phyloP scores from a whole-genome alignment of 1,140 invertebrate species.

The Pantala flavescens region DNA sequence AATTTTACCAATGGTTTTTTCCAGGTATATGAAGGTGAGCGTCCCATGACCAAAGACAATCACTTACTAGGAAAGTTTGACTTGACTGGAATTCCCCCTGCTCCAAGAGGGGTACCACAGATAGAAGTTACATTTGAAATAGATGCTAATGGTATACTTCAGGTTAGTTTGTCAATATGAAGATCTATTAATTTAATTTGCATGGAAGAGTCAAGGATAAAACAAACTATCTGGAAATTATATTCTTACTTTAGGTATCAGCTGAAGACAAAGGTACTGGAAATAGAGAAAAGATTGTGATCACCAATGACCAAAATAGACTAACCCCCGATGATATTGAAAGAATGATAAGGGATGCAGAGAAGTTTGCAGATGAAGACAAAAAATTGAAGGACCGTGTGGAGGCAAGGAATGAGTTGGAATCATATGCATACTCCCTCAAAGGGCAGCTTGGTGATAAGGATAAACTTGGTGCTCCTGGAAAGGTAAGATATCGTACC shows the following conservation, averaged over 20 bases:
- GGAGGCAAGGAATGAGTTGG: slow-evolving; percentile 88
- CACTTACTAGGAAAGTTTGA: slow-evolving; percentile 97
- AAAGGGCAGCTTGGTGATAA: slow-evolving; percentile 97
- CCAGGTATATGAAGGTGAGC: slow-evolving; percentile 92
- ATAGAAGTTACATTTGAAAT: slow-evolving; percentile 99
- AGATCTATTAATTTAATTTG: slow-evolving; percentile 15
- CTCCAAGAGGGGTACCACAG: slow-evolving; percentile 95
- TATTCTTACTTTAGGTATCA: slow-evolving; percentile 50
- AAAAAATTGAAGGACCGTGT: slow-evolving; percentile 95
- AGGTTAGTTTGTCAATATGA: slow-evolving; percentile 34
- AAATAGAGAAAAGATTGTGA: slow-evolving; percentile 96
- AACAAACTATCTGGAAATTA: not conserved
- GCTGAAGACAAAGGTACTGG: slow-evolving; percentile 98
- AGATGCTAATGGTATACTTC: slow-evolving; percentile 95
- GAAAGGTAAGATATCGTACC: slow-evolving; percentile 53
- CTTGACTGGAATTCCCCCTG: slow-evolving; percentile 94
- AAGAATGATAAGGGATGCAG: slow-evolving; percentile 96
- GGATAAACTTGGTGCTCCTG: slow-evolving; percentile 80
- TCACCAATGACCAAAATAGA: slow-evolving; percentile 96
- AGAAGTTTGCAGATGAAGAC: slow-evolving; percentile 97
- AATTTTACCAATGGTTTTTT: slow-evolving; percentile 26
- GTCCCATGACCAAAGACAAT: slow-evolving; percentile 99
- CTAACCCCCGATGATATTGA: slow-evolving; percentile 96
- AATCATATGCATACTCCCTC: slow-evolving; percentile 95
- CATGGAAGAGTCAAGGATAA: not conserved